Evolutionary conservation across 2,888 invertebrate species (phyloP).

Genomic region (Parochlus steinenii): DNA sequence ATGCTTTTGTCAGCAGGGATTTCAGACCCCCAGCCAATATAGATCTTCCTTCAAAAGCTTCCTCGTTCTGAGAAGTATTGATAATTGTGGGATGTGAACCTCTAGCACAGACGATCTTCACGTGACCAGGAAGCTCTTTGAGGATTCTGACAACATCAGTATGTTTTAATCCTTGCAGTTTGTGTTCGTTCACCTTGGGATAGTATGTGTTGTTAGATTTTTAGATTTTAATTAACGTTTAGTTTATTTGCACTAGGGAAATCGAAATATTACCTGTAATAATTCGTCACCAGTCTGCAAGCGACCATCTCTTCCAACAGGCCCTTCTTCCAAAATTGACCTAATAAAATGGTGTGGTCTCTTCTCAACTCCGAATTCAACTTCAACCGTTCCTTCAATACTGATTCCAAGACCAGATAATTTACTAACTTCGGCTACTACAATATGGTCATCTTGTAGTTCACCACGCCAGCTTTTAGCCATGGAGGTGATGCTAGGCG

Average conservation of each 20-base stretch:
- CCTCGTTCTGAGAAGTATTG: conserved; percentile 60
- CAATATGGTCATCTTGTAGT: conserved; percentile 66
- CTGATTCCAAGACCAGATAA: conserved; percentile 91
- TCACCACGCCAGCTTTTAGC: conserved; percentile 65
- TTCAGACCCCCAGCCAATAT: conserved; percentile 67
- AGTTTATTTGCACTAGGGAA: too few relatives aligned
- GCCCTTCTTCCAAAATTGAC: conserved; percentile 89
- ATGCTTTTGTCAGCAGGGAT: conserved; percentile 79
- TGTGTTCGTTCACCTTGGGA: conserved; percentile 89
- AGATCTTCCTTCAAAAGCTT: conserved; percentile 65
- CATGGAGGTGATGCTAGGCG: conserved; percentile 52
- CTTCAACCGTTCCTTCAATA: conserved; percentile 95
- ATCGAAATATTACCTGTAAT: too few relatives aligned
- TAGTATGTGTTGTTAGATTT: too few relatives aligned
- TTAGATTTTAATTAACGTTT: too few relatives aligned
- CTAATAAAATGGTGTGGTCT: conserved; percentile 98
- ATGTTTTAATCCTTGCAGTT: conserved; percentile 82
- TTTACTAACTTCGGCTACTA: conserved; percentile 85
- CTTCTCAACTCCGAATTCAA: conserved; percentile 82
- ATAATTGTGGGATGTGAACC: conserved; percentile 46
- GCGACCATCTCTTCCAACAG: conserved; percentile 81
- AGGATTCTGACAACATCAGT: conserved; percentile 92
- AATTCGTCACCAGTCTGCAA: conserved; percentile 93
- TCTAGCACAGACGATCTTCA: conserved; percentile 80
- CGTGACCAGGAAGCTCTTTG: conserved; percentile 79